Evolutionary conservation across 1,140 invertebrate genomes (phyloP), one percentile per base, ranked within the genome.

Genomic region (Meloidogyne floridensis): DNA sequence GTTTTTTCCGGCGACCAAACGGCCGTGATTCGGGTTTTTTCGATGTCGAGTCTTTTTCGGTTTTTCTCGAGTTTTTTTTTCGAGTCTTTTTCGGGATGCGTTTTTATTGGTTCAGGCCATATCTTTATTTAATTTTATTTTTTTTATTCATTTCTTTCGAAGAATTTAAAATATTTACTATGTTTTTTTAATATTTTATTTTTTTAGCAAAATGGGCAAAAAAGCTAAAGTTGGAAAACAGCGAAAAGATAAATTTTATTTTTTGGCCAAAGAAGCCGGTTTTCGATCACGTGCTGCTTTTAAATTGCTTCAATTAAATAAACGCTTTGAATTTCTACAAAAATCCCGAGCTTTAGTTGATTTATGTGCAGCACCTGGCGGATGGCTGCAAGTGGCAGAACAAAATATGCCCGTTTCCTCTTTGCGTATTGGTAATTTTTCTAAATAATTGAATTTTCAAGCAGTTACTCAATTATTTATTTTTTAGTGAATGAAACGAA

Each of bases 301-400:
- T 91, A 99, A 99, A 89, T 93, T 99, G 84, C 95, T 99, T 81
- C 98, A 99, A 90, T 90, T 99, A 53, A 99, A 99, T 91, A 92
- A 96, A 86, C 97, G 97, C 90, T 99, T 96, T 92, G 94, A 96
- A 81, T 99, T 99, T 92, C 91, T 99, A 1, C 95, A 98, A 93
- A 95, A 94, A 87, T 95, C 96, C 10, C 92, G 95, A 92, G 95
- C 98, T 92, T 94, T 96, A 84, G 93, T 99, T 83, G 98, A 99
- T 93, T 92, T 99, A 65, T 99, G 98, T 92, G 98, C 98, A 20
- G 98, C 98, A 8, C 98, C 98, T 8, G 98, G 98, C 90, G 97
- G 98, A 87, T 99, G 98, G 98, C 95, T 99, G 93, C 98, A 99
- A 92, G 97, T 99, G n/a, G 97, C 96, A 70, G 94, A 94, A 87